Percentiles rank a stretch among this genome's conserved stretches.
These are phyloP conservation scores for Apodemia mormo DNA, from an alignment of 2,888 invertebrate species.

Conservation along the genomic window DNA sequence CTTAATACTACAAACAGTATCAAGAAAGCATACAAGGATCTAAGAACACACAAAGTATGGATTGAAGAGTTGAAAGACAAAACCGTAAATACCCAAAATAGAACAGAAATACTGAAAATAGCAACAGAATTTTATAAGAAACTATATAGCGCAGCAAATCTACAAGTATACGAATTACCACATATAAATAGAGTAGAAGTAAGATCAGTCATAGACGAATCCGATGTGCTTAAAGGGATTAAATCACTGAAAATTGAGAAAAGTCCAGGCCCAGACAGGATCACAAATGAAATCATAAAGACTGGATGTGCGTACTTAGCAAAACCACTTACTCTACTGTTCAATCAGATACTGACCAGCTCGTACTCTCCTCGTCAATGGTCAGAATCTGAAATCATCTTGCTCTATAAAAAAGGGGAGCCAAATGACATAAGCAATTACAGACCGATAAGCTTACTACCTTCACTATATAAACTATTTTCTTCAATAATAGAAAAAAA, in stretches of 20 bases:
- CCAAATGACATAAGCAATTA: conserved; percentile 9
- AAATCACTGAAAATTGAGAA: background rate
- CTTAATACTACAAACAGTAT: background rate
- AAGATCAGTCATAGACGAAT: background rate
- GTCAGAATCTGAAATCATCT: conserved; percentile 24
- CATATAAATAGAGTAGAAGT: no score
- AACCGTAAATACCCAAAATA: background rate
- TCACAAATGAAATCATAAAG: background rate
- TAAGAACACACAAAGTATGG: background rate
- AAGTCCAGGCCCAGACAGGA: background rate
- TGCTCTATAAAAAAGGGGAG: conserved; percentile 27
- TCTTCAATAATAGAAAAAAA: conserved; percentile 21
- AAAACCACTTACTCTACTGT: conserved; percentile 10
- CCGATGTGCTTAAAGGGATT: background rate
- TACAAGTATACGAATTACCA: background rate
- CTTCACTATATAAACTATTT: conserved; percentile 22
- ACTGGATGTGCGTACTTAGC: background rate
- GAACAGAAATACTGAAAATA: background rate
- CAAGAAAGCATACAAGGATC: background rate
- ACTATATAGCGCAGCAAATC: background rate
- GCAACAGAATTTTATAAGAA: background rate
- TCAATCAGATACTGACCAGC: conserved; percentile 19
- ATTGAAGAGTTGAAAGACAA: background rate
- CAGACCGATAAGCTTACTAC: background rate
- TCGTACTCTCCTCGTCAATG: conserved; percentile 17